Evolutionary conservation across 2,888 invertebrate species (phyloP).

Genomic region (Drosophila meridionalis): DNA sequence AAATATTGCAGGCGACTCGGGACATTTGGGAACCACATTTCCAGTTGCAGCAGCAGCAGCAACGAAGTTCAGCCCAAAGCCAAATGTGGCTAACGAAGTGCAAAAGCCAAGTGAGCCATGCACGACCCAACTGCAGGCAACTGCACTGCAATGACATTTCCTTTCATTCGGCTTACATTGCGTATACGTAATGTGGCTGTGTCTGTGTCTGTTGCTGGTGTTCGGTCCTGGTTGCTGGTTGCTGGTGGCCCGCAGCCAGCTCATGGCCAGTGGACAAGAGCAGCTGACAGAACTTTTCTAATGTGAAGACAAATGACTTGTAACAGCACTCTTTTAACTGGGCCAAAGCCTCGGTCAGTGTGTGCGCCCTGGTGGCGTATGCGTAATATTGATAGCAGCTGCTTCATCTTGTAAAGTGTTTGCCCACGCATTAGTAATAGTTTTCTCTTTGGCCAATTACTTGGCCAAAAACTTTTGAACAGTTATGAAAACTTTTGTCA

Average conservation of each 20-base stretch:
- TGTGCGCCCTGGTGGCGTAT: conserved; percentile 38
- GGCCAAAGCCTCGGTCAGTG: conserved; percentile 17
- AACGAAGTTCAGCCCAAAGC: conserved; percentile 22
- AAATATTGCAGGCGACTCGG: conserved; percentile 25
- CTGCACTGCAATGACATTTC: conserved; percentile 10
- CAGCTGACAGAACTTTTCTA: conserved; percentile 34
- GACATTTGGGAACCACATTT: conserved; percentile 6
- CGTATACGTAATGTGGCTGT: conserved; percentile 31
- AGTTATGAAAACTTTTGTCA: conserved; percentile 28
- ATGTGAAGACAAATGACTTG: conserved; percentile 43
- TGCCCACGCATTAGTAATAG: conserved; percentile 26
- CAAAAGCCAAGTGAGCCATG: conserved; percentile 29
- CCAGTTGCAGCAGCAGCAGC: conserved; percentile 1
- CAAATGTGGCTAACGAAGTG: conserved; percentile 47
- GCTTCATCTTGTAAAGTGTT: conserved; percentile 8
- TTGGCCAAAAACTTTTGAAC: conserved; percentile 26
- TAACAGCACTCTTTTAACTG: conserved; percentile 19
- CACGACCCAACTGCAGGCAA: conserved; percentile 7
- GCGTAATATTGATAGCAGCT: conserved; percentile 50
- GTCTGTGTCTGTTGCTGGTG: conserved; percentile 3
- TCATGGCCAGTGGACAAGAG: not conserved
- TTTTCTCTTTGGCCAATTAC: conserved; percentile 40
- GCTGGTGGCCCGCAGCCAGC: conserved; percentile 22
- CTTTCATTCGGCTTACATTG: conserved; percentile 4
- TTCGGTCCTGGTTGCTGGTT: conserved; percentile 2